These are phyloP conservation scores for Momotus momota DNA, from an alignment of 2,797 vertebrate species.

Conservation along the genomic window DNA sequence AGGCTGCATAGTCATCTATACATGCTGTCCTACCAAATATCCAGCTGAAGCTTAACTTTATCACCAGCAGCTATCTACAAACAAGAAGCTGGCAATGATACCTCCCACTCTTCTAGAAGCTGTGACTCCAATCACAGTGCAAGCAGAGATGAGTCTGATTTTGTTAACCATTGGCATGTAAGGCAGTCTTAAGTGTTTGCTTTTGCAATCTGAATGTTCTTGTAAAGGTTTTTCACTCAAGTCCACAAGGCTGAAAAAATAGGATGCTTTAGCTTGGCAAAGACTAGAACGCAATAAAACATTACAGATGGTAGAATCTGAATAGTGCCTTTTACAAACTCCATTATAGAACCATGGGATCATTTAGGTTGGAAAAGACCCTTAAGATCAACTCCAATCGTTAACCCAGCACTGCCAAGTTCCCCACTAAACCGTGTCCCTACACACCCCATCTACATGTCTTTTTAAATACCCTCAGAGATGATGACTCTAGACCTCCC, in stretches of 20 bases:
- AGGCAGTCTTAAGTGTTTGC: background rate
- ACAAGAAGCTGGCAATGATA: background rate
- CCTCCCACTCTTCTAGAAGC: background rate
- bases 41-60: background rate
- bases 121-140: background rate
- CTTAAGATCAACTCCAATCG: background rate
- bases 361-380: background rate
- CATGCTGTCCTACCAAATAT: rapidly evolving
- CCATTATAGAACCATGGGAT: background rate
- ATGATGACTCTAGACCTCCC: background rate
- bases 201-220: background rate
- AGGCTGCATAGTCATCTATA: background rate
- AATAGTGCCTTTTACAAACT: background rate
- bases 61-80: background rate
- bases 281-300: background rate
- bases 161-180: background rate
- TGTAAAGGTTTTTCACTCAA: background rate
- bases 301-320: background rate
- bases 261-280: background rate
- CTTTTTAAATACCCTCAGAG: background rate
- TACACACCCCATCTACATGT: background rate
- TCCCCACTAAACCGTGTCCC: background rate
- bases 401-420: background rate
- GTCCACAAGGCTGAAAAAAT: background rate
- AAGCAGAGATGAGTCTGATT: background rate